Evolutionary conservation across 2,113 vertebrate genomes (phyloP), one percentile per base, ranked within the genome.

Genomic region (Crotalus horridus): DNA sequence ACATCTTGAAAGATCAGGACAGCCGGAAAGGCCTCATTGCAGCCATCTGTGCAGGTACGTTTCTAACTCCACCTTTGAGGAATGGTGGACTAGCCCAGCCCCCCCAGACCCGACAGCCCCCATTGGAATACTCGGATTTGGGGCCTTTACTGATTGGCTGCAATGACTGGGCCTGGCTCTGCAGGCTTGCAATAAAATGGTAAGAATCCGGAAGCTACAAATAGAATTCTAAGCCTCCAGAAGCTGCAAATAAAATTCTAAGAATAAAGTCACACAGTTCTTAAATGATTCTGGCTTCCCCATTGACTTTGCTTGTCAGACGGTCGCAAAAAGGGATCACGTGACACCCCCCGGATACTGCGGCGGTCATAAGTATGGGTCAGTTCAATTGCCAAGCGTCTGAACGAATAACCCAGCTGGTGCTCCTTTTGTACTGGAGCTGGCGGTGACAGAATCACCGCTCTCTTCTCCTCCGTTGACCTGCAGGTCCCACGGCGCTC

Each of bases 1-100:
- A 99, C 48, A 93, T 99, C 92, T 95, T 99, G 96, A 98, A 98
- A 95, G 99, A 99, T 54, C 99, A 99, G 96, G 99, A 99, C 92
- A 96, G 96, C 96, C 98, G 98, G 95, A 99, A 99, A 95, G 99
- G 99, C 48, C 98, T 99, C 95, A 99, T 99, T 74, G 99, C 99
- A 48, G 99, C 99, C 94, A 99, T 99, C 97, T 99, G 99, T 96
- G 99, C 99, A 98, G 99, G 99, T 99, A 8, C 23, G 91, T 0
- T 26, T 4, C 43, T 2, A 3, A 1, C 21, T 53, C 33, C 11
- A 4, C 20, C 2, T 39, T 61, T 39, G 48, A 4, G 20, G 48
- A 53, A 20, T 4, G 6, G 5, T 33, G 29, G 64, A 2, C 64
- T 51, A 74, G 64, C n/a, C 64, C n/a, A 74, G n/a, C 13, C n/a